phyloP scores from a whole-genome alignment of 2,797 vertebrate species.

The Triplophysa bombifrons region DNA sequence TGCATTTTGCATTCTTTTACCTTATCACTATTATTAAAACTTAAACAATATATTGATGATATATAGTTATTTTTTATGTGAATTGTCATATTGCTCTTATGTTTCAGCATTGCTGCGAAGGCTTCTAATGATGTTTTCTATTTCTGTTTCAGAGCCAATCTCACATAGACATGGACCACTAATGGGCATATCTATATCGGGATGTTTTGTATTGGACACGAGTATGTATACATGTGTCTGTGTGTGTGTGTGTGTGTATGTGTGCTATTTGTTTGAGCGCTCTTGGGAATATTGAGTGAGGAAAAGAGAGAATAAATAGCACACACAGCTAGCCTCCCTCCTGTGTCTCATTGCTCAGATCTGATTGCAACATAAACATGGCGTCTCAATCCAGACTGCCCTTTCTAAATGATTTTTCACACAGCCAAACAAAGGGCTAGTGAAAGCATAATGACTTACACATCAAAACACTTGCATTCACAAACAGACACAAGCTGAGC shows the following conservation, averaged over 20 bases:
- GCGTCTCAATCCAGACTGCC: conserved; percentile 66
- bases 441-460: conserved; percentile 64
- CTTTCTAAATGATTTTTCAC: conserved; percentile 68
- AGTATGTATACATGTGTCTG: conserved; percentile 19
- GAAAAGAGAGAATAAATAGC: conserved; percentile 74
- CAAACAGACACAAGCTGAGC: conserved; percentile 36
- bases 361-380: conserved; percentile 78
- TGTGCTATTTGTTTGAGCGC: conserved; percentile 63
- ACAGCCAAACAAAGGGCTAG: conserved; percentile 62
- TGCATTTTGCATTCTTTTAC: background rate
- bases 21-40: background rate
- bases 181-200: conserved; percentile 71
- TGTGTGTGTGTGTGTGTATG: conserved; percentile 35
- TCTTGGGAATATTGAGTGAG: conserved; percentile 63
- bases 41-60: background rate
- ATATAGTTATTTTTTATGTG: background rate
- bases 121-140: conserved; percentile 50
- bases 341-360: conserved; percentile 69
- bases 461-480: conserved; percentile 42
- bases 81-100: conserved; percentile 31
- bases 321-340: conserved; percentile 54
- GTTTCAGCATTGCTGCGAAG: conserved; percentile 29
- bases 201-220: conserved; percentile 52
- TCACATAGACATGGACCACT: conserved; percentile 63
- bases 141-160: conserved; percentile 51